Evolutionary conservation across 2,797 vertebrate genomes (phyloP).

Genomic region (Sciurus vulgaris): DNA sequence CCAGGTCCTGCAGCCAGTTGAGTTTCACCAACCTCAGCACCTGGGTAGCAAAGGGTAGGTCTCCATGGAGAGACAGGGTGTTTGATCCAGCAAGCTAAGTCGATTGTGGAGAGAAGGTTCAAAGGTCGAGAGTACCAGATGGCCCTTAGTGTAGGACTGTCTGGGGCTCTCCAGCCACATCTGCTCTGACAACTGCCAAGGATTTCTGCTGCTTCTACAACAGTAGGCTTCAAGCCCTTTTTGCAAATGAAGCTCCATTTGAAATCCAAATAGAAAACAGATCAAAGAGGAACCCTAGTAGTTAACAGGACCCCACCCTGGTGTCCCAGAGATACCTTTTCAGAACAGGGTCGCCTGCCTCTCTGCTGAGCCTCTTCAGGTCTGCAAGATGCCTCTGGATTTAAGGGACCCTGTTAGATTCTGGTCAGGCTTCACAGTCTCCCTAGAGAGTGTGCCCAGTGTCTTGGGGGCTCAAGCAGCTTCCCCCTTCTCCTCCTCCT

Average conservation of each 20-base stretch:
- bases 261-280: not conserved
- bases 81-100: not conserved
- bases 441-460: not conserved
- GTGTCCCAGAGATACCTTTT: not conserved
- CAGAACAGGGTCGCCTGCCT: not conserved
- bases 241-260: conserved; percentile 37
- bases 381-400: not conserved
- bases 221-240: not conserved
- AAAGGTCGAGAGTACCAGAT: not conserved
- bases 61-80: not conserved
- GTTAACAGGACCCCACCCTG: not conserved
- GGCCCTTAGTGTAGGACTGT: not conserved
- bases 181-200: not conserved
- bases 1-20: not conserved
- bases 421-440: not conserved
- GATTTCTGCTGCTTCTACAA: not conserved
- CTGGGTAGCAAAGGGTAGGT: not conserved
- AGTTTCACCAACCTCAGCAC: not conserved
- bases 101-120: not conserved
- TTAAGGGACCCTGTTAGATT: conserved; percentile 17
- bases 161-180: not conserved
- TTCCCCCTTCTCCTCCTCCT: not conserved
- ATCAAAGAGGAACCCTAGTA: conserved; percentile 7
- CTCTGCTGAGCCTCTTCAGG: not conserved
- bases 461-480: not conserved